These are phyloP conservation scores for Rhagonycha lutea DNA, from an alignment of 2,888 invertebrate species.

Conservation along the genomic window DNA sequence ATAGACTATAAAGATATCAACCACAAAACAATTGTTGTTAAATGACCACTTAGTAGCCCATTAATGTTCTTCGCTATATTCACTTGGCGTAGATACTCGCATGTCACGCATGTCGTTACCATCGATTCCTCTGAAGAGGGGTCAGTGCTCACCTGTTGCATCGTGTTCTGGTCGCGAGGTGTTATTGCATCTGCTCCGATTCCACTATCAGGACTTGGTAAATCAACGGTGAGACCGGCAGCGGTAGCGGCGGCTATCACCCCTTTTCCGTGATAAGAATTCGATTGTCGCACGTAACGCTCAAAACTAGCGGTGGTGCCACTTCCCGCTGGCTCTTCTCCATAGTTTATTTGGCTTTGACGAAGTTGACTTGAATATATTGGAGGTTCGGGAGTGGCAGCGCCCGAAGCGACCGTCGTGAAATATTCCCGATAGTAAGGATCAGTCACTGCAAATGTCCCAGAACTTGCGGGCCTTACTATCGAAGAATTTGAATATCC, in stretches of 20 bases:
- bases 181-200: conserved; percentile 94
- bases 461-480: conserved; percentile 52
- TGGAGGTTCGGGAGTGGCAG: conserved; percentile 62
- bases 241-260: conserved; percentile 75
- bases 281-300: conserved; percentile 66
- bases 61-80: conserved; percentile 30
- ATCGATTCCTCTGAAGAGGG: conserved; percentile 17
- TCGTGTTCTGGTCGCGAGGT: conserved; percentile 85
- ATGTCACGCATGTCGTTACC: conserved; percentile 23
- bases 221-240: conserved; percentile 86
- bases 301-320: conserved; percentile 69
- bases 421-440: conserved; percentile 84
- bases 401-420: conserved; percentile 62
- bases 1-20: conserved; percentile 31
- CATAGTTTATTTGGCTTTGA: conserved; percentile 62
- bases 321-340: conserved; percentile 58
- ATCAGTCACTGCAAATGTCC: conserved; percentile 68
- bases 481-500: conserved; percentile 52
- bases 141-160: conserved; percentile 78
- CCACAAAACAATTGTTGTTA: conserved; percentile 26
- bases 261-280: conserved; percentile 73
- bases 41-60: conserved; percentile 23
- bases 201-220: conserved; percentile 94
- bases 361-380: conserved; percentile 51
- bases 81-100: conserved; percentile 29